phyloP scores from a whole-genome alignment of 2,797 vertebrate genomes.

The Xenopus petersii region DNA sequence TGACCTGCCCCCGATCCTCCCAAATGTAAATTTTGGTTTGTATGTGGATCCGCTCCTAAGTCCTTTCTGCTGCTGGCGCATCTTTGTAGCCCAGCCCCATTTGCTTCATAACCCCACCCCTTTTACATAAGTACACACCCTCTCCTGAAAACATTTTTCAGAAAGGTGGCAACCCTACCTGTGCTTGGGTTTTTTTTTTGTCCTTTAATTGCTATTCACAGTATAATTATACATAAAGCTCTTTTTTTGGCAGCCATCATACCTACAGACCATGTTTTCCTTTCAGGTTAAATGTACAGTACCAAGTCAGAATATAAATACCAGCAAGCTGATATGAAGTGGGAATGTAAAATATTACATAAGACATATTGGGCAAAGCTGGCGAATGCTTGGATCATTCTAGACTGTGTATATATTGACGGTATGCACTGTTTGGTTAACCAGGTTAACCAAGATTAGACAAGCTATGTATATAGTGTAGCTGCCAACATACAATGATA shows the following conservation, averaged over 20 bases:
- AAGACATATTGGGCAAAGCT: conserved; percentile 9
- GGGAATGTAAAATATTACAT: background rate
- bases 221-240: background rate
- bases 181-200: too few relatives aligned
- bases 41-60: too few relatives aligned
- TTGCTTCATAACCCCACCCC: too few relatives aligned
- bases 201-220: background rate
- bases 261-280: background rate
- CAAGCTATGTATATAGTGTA: conserved; percentile 17
- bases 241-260: background rate
- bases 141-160: too few relatives aligned
- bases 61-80: too few relatives aligned
- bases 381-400: conserved; percentile 8
- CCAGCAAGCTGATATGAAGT: background rate
- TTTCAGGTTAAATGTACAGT: background rate
- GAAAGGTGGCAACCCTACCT: too few relatives aligned
- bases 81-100: too few relatives aligned
- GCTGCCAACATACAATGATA: background rate
- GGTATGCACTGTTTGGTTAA: conserved; percentile 31
- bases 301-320: conserved; percentile 1
- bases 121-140: too few relatives aligned
- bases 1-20: too few relatives aligned
- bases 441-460: conserved; percentile 30
- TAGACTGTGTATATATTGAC: conserved; percentile 25
- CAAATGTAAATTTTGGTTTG: too few relatives aligned